Percentiles rank a stretch among this genome's conserved stretches.
phyloP scores from a whole-genome alignment of 2,888 invertebrate genomes.

The Ethmia dodecea region DNA sequence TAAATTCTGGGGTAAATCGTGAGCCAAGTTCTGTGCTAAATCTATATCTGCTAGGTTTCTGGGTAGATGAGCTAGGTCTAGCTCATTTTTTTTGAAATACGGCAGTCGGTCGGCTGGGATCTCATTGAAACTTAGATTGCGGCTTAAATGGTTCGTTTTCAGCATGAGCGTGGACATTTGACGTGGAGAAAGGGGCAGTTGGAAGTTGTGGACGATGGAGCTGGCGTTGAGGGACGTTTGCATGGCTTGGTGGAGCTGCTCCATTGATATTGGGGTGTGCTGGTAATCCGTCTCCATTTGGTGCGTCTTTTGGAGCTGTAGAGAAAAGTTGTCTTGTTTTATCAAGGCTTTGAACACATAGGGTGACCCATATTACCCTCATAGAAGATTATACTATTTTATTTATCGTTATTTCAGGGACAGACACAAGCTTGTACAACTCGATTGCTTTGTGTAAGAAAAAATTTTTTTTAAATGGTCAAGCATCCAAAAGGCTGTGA shows the following conservation, averaged over 20 bases:
- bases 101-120: no score
- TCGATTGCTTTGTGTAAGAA: no score
- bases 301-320: constrained; percentile 60
- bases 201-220: constrained; percentile 55
- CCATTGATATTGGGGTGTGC: constrained; percentile 59
- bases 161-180: constrained; percentile 67
- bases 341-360: no score
- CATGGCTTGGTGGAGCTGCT: constrained; percentile 65
- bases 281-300: constrained; percentile 57
- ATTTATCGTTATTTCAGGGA: no score
- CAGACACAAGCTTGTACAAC: no score
- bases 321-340: constrained; percentile 4
- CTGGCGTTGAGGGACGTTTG: constrained; percentile 48
- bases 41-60: constrained; percentile 46
- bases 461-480: no score
- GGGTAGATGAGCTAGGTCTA: no score
- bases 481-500: no score
- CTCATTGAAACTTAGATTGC: constrained; percentile 53
- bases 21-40: constrained; percentile 37
- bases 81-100: no score
- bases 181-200: constrained; percentile 56
- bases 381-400: no score
- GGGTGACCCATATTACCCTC: no score
- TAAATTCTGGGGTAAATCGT: constrained; percentile 41
- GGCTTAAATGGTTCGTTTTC: constrained; percentile 51